Conservation (phyloP, 2,888 invertebrate species). For the Pharmacophagus antenor region DNA sequence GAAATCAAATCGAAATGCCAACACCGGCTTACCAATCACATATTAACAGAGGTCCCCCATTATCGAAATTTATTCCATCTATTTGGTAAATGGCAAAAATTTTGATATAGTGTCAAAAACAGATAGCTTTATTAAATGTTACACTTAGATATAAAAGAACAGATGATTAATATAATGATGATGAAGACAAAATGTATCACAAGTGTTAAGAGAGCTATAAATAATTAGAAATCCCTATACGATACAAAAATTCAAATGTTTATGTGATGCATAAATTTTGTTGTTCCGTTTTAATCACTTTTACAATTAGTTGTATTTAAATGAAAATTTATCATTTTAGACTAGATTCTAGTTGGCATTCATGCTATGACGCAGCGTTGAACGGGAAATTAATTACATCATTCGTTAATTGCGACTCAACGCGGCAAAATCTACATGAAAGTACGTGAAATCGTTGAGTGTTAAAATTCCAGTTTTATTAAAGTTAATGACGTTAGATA, state of each 20-base stretch:
- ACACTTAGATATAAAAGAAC: neutral
- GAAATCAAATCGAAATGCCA: too few relatives aligned
- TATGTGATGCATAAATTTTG: neutral
- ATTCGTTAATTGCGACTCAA: constrained; percentile 30
- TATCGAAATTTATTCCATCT: neutral
- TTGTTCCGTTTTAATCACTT: neutral
- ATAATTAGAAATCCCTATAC: too few relatives aligned
- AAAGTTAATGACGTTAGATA: neutral
- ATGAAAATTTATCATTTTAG: constrained; percentile 5
- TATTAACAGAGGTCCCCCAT: neutral
- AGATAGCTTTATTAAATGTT: neutral
- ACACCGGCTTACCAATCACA: neutral
- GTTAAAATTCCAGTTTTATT: constrained; percentile 12
- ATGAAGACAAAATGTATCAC: too few relatives aligned
- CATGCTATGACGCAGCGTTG: constrained; percentile 25
- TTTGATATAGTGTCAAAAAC: neutral
- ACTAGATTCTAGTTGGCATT: constrained; percentile 17
- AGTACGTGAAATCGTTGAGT: constrained; percentile 5
- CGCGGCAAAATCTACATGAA: constrained; percentile 28
- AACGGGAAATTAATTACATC: constrained; percentile 33
- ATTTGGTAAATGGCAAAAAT: neutral
- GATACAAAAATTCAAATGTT: neutral
- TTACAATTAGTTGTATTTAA: neutral
- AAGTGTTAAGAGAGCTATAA: too few relatives aligned
- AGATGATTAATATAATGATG: neutral